Base-by-base conservation (phyloP, 1,140 invertebrate species). In the Drosophila malerkotliana region DNA sequence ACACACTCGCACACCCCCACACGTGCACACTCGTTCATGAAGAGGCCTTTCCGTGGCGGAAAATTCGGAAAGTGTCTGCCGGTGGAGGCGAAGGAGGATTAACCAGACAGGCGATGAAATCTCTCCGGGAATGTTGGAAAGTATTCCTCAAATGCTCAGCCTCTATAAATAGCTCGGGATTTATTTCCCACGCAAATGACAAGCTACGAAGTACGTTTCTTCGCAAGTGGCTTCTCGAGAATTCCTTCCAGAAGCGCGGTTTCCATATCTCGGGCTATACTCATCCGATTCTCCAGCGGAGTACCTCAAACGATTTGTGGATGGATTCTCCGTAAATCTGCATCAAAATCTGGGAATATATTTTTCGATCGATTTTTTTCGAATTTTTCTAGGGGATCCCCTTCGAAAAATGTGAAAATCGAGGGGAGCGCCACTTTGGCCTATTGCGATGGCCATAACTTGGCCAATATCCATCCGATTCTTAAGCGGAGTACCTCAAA, bases 81-180 rank as follows among this genome's bases (percentile, higher is more conserved):
- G 21, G 61, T 1, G 8, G 34, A 37, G 34, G 7, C 10, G 15
- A 3, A 37, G 34, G 7, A 0, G 15, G 59, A 63, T 67, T 64
- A 67, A 52, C 68, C 32, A 60, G 37, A 51, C 68, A 72, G 68
- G 68, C 67, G 68, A 69, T 68, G 63, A 69, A 67, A 67, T 64
- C 63, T 44, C n/a, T 21, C 18, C 44, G 44, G 18, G 44, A 47
- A 21, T 47, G 44, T 10, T 44, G n/a, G 14, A 18, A 18, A 18
- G 8, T 44, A 44, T 44, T 44, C 41, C 15, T 15, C 4, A 44
- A 44, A 24, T 41, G 59, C n/a, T 21, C 26, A 12, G 9, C 57
- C 37, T 21, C 49, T 52, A 48, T 12, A 51, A 66, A 28, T 63
- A 24, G 59, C n/a, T 30, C 26, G 12, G 39, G 63, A 66, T 66